Evolutionary conservation across 2,113 vertebrate species (phyloP), one percentile per base, ranked within the genome.

Genomic region (Hymenochirus boettgeri): DNA sequence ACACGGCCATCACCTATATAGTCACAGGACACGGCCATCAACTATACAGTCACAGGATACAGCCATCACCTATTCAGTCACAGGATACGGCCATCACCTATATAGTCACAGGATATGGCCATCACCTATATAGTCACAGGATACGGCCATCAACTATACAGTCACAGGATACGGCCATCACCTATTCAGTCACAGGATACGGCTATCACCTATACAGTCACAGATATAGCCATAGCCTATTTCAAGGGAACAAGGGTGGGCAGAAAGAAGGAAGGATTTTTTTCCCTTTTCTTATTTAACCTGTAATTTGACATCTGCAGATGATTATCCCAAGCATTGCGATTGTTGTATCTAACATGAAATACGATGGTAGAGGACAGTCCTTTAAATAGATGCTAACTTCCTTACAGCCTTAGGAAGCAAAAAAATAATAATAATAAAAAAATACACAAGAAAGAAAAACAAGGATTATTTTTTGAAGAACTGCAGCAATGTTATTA

Each of bases 341-440:
- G 92, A 94, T 93, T 88, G 87, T 91, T 88, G 80, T 86, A 91
- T 90, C 91, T 91, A 85, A 91, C 89, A 92, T 92, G 90, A 92
- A 88, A 90, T 91, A 90, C 83, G 2, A 79, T 5, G 72, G 73
- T 79, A 82, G 25, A 57, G 70, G 63, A 85, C 86, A 84, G 85
- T 86, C 77, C 89, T 91, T 90, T 87, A 88, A 90, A 89, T 82
- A 88, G 82, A 87, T 64, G 82, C 81, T 87, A 88, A 87, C 77
- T 76, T 73, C 26, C 9, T 81, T 82, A 70, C 72, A 83, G 79
- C 82, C 86, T 45, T 80, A 79, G 81, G 85, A 85, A 45, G 25
- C 27, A 22, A 24, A 17, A n/a, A n/a, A n/a, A n/a, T n/a, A n/a
- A n/a, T n/a, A n/a, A n/a, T n/a, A n/a, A n/a, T n/a, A n/a, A n/a